These are phyloP conservation scores for Tillus elongatus DNA, from an alignment of 2,888 invertebrate species.

Conservation along the genomic window DNA sequence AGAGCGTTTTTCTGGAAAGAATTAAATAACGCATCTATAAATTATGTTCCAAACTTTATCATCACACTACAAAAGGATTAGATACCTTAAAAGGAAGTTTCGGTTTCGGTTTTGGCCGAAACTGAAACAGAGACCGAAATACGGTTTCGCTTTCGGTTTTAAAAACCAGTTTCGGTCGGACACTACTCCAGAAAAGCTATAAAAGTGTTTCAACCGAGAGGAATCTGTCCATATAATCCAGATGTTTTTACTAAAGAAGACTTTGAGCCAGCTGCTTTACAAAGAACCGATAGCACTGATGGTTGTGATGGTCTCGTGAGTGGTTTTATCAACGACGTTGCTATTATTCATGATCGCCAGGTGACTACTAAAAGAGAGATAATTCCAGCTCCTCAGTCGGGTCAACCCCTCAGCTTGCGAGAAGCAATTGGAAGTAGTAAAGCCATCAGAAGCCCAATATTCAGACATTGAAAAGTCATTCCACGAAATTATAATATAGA, in stretches of 20 bases:
- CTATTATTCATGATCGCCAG: constrained; percentile 2
- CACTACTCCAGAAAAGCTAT: constrained; percentile 3
- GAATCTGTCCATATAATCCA: constrained; percentile 1
- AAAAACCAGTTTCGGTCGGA: too few species aligned
- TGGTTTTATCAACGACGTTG: constrained; percentile 3
- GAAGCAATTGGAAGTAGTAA: constrained; percentile 3
- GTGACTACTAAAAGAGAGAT: constrained; percentile 2
- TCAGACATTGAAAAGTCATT: constrained; percentile 3
- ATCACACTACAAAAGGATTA: too few species aligned
- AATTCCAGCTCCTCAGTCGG: neutral
- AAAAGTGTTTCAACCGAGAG: neutral
- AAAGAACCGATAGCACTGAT: constrained; percentile 3
- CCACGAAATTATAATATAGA: constrained; percentile 1
- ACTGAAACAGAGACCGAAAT: too few species aligned
- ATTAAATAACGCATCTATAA: too few species aligned
- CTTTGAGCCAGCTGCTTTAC: neutral
- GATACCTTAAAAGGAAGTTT: too few species aligned
- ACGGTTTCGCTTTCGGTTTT: too few species aligned
- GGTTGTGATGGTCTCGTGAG: constrained; percentile 2
- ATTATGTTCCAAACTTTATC: too few species aligned
- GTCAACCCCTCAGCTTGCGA: constrained; percentile 1
- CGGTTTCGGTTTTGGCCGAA: too few species aligned
- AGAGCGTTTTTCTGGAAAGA: too few species aligned
- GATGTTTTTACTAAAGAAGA: constrained; percentile 2
- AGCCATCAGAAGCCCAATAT: constrained; percentile 2